Conservation (phyloP, 2,797 vertebrate genomes). For the Tiaroga cobitis region DNA sequence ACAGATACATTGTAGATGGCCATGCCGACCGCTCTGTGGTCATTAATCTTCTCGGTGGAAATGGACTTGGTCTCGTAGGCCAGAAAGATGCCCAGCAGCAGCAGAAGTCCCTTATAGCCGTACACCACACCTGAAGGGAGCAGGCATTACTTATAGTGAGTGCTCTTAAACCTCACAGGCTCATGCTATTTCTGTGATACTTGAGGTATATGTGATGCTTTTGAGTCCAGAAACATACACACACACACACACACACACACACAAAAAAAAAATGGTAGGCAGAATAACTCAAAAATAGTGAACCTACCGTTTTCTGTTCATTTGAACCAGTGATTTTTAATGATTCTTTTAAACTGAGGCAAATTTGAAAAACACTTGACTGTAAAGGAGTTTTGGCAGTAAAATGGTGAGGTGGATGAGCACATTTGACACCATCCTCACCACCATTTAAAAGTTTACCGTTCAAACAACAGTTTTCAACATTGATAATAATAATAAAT, state of each 20-base stretch:
- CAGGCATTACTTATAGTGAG: conserved; percentile 7
- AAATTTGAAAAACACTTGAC: neutral
- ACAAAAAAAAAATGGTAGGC: too few relatives aligned
- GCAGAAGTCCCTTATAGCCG: conserved; percentile 91
- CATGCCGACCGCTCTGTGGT: conserved; percentile 95
- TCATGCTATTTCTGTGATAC: neutral
- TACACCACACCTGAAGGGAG: conserved; percentile 86
- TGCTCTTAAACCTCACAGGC: neutral
- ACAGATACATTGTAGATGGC: conserved; percentile 97
- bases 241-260: too few relatives aligned
- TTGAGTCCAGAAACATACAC: neutral
- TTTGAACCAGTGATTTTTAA: neutral
- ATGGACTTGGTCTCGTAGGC: conserved; percentile 96
- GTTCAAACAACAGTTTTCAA: neutral
- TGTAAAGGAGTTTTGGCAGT: neutral
- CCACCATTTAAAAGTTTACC: neutral
- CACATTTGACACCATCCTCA: neutral
- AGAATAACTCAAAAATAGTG: neutral
- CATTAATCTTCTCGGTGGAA: conserved; percentile 96
- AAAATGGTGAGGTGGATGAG: neutral
- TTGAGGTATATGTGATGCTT: neutral
- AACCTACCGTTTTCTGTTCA: neutral
- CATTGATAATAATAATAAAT: neutral
- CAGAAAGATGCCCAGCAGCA: conserved; percentile 92
- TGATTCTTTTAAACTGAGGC: neutral